phyloP scores from a whole-genome alignment of 2,797 vertebrate genomes.

The Cynodonichthys magdalenae region DNA sequence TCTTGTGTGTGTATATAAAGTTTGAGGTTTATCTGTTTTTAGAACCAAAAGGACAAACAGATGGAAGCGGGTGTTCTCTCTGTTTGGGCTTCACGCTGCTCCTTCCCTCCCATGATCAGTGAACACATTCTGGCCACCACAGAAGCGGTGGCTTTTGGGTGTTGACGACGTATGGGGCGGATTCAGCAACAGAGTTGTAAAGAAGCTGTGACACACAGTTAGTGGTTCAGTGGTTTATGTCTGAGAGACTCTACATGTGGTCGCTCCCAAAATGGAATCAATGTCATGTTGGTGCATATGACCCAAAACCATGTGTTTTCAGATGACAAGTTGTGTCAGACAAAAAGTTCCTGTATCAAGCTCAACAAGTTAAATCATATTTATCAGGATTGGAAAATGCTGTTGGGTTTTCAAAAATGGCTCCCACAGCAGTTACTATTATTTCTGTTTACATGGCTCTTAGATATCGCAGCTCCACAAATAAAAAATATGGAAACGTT shows the following conservation, averaged over 20 bases:
- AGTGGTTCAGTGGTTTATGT: conserved; percentile 60
- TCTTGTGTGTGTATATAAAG: conserved; percentile 55
- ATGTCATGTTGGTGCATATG: conserved; percentile 32
- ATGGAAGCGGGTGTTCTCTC: conserved; percentile 58
- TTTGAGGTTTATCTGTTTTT: conserved; percentile 68
- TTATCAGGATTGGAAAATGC: not conserved
- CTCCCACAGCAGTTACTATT: not conserved
- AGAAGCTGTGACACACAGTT: conserved; percentile 55
- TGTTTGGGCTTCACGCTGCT: conserved; percentile 48
- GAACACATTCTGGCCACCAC: conserved; percentile 58
- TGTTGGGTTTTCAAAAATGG: conserved; percentile 5
- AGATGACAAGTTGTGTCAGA: conserved; percentile 3
- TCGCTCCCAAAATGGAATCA: conserved; percentile 56
- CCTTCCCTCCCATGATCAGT: conserved; percentile 61
- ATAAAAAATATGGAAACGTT: conserved; percentile 8
- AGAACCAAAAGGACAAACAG: conserved; percentile 41
- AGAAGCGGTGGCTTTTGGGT: conserved; percentile 58
- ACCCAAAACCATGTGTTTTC: conserved; percentile 5
- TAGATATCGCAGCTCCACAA: conserved; percentile 1
- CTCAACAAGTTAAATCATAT: not conserved
- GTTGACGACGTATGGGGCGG: conserved; percentile 50
- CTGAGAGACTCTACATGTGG: conserved; percentile 69
- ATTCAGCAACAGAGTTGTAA: conserved; percentile 58
- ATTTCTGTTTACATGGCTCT: not conserved
- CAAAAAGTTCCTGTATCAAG: conserved; percentile 10